Evolutionary conservation across 1,140 invertebrate species (phyloP).

Genomic region (Thalassaphorura encarpata): DNA sequence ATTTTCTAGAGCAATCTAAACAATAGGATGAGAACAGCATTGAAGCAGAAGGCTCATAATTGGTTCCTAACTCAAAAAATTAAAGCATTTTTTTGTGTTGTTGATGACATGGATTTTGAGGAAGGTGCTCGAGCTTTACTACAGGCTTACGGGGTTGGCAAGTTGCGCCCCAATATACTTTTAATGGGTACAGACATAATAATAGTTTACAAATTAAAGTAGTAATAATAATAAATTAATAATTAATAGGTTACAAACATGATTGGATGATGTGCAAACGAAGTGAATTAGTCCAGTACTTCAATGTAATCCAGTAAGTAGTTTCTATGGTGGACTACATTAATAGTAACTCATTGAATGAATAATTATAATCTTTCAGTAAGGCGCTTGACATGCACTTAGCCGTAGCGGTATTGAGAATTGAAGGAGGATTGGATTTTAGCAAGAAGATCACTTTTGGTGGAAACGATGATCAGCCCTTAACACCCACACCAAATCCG

Average conservation of each 20-base stretch:
- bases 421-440: slow-evolving; percentile 68
- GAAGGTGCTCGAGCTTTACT: slow-evolving; percentile 56
- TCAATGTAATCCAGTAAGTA: slow-evolving; percentile 41
- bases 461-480: neutral
- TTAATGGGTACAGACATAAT: too few relatives aligned
- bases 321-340: neutral
- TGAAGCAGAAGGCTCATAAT: slow-evolving; percentile 40
- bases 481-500: slow-evolving; percentile 7
- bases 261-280: slow-evolving; percentile 37
- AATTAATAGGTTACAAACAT: slow-evolving; percentile 41
- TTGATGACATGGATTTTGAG: slow-evolving; percentile 39
- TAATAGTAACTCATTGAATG: neutral
- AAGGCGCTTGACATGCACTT: slow-evolving; percentile 86
- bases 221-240: too few relatives aligned
- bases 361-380: slow-evolving; percentile 41
- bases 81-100: slow-evolving; percentile 44
- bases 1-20: slow-evolving; percentile 33
- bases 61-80: slow-evolving; percentile 42
- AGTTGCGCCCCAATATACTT: slow-evolving; percentile 78
- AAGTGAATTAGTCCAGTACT: slow-evolving; percentile 40
- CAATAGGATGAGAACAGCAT: slow-evolving; percentile 40
- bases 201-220: too few relatives aligned
- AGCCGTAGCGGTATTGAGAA: slow-evolving; percentile 73
- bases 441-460: slow-evolving; percentile 31
- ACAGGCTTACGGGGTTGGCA: slow-evolving; percentile 75